Evolutionary conservation across 2,888 invertebrate genomes (phyloP).

Genomic region (Microchrysa polita): DNA sequence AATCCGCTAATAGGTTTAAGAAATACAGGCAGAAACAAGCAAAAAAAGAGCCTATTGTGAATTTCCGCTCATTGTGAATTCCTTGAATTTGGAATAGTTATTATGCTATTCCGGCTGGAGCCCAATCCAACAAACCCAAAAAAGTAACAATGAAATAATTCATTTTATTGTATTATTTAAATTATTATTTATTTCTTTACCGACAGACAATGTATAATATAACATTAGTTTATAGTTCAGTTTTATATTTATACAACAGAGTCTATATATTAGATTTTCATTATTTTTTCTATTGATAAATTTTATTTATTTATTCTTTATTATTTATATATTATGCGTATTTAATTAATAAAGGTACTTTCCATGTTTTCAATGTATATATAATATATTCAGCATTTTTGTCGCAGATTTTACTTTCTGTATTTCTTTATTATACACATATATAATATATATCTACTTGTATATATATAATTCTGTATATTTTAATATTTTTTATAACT

Average conservation of each 20-base stretch:
- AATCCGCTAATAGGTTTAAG: too few species aligned
- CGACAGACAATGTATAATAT: constrained; percentile 22
- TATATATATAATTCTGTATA: background rate
- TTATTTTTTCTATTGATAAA: background rate
- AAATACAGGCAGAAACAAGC: too few species aligned
- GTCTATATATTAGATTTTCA: constrained; percentile 10
- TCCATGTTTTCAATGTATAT: background rate
- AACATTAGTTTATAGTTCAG: constrained; percentile 19
- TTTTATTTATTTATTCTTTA: background rate
- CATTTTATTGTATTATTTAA: constrained; percentile 6
- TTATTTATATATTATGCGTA: background rate
- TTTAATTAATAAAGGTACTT: background rate
- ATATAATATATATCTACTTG: background rate
- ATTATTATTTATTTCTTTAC: constrained; percentile 19
- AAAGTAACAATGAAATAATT: too few species aligned
- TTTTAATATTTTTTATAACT: too few species aligned
- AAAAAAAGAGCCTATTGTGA: too few species aligned
- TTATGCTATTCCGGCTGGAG: too few species aligned
- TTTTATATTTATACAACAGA: constrained; percentile 17
- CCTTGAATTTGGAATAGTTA: too few species aligned
- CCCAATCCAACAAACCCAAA: too few species aligned
- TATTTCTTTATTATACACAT: background rate
- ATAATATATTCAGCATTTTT: background rate
- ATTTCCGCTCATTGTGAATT: too few species aligned
- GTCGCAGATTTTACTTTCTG: background rate